These are phyloP conservation scores for Gastracanthus pulcherrimus DNA, from an alignment of 2,888 invertebrate species.

Conservation along the genomic window DNA sequence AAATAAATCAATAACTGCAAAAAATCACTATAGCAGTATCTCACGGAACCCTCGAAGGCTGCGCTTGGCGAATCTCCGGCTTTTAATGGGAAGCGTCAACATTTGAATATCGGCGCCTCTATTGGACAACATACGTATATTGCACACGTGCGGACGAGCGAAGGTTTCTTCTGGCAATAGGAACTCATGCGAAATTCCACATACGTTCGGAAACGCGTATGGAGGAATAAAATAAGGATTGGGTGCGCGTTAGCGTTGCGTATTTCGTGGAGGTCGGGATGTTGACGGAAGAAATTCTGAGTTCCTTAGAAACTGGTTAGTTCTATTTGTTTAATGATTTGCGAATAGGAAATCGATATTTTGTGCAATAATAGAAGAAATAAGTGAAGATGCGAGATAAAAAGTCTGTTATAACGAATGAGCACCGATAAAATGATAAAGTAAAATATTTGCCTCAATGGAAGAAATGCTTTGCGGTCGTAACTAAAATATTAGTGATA, in stretches of 20 bases:
- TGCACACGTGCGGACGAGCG: not conserved
- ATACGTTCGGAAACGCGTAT: not conserved
- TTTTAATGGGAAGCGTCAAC: slow-evolving; percentile 36
- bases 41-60: not conserved
- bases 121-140: not conserved
- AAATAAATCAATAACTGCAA: not conserved
- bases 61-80: not conserved
- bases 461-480: too few relatives aligned
- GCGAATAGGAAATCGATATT: too few relatives aligned
- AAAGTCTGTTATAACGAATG: too few relatives aligned
- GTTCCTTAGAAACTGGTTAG: not conserved
- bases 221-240: not conserved
- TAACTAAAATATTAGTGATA: too few relatives aligned
- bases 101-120: slow-evolving; percentile 13
- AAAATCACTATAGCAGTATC: too few relatives aligned
- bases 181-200: slow-evolving; percentile 34
- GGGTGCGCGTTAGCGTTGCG: not conserved
- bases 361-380: too few relatives aligned
- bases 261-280: not conserved
- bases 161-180: not conserved
- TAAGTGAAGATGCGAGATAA: too few relatives aligned
- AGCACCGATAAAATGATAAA: too few relatives aligned
- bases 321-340: too few relatives aligned
- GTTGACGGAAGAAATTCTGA: not conserved
- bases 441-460: too few relatives aligned